A percentile compares a stretch with the other conserved stretches of the same genome.
These are phyloP conservation scores for Prionailurus viverrinus DNA, from an alignment of 2,113 vertebrate species.

Conservation along the genomic window DNA sequence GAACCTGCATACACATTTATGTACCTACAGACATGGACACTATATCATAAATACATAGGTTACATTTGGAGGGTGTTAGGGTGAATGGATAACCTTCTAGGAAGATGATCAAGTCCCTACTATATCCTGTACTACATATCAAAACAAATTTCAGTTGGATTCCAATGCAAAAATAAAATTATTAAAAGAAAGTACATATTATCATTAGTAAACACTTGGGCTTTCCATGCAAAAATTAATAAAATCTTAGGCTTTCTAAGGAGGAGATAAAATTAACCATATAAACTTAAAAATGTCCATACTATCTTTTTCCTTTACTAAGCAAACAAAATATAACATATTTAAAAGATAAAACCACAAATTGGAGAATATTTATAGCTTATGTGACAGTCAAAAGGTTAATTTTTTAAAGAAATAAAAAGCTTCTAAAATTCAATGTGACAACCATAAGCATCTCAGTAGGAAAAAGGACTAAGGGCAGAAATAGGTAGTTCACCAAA, in stretches of 20 bases:
- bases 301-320: background rate
- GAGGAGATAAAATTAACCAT: background rate
- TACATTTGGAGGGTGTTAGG: background rate
- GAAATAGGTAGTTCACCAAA: background rate
- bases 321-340: background rate
- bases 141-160: conserved; percentile 4
- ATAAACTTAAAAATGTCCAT: background rate
- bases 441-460: background rate
- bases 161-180: background rate
- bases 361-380: background rate
- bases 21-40: background rate
- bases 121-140: background rate
- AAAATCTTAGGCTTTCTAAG: background rate
- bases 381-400: background rate
- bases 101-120: background rate
- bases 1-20: background rate
- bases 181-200: background rate
- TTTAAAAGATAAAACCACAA: conserved; percentile 19
- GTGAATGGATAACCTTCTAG: background rate
- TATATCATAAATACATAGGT: background rate
- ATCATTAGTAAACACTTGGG: background rate
- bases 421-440: background rate
- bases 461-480: background rate
- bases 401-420: conserved; percentile 36
- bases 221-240: conserved; percentile 22